phyloP scores from a whole-genome alignment of 2,888 invertebrate species.

The Trimorus sp. region DNA sequence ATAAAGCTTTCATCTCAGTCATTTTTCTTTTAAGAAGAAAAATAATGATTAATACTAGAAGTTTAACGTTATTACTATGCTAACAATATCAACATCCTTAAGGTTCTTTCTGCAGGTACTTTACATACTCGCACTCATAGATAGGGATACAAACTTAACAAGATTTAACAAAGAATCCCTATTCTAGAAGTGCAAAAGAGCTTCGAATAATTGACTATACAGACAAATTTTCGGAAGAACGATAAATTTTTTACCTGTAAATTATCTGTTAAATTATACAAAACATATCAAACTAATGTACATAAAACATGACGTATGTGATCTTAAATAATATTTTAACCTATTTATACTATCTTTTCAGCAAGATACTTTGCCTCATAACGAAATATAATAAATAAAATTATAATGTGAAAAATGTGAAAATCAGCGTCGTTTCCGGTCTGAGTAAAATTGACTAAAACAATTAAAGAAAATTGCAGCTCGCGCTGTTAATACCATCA shows the following conservation, averaged over 20 bases:
- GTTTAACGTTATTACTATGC: constrained; percentile 52
- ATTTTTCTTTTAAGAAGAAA: constrained; percentile 46
- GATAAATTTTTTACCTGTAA: constrained; percentile 35
- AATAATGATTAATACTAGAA: constrained; percentile 43
- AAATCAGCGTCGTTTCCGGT: constrained; percentile 60
- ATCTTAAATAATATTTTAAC: constrained; percentile 16
- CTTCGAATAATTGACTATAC: constrained; percentile 39
- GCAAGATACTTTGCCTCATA: constrained; percentile 11
- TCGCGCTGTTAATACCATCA: constrained; percentile 34
- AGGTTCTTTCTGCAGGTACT: constrained; percentile 72
- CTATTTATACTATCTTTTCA: constrained; percentile 23
- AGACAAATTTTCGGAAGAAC: constrained; percentile 26
- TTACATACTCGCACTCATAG: constrained; percentile 57
- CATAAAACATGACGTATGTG: constrained; percentile 32
- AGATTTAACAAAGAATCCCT: constrained; percentile 41
- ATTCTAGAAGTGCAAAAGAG: constrained; percentile 28
- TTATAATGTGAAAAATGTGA: constrained; percentile 49
- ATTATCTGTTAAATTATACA: constrained; percentile 44
- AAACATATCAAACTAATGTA: constrained; percentile 53
- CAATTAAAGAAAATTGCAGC: constrained; percentile 37
- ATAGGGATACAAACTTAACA: constrained; percentile 43
- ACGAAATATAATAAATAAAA: constrained; percentile 22
- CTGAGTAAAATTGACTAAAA: constrained; percentile 42
- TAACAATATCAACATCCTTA: constrained; percentile 58
- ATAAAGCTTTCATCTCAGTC: constrained; percentile 46